These are phyloP conservation scores for Pomatostomus ruficeps DNA, from an alignment of 2,113 vertebrate species.

Conservation along the genomic window DNA sequence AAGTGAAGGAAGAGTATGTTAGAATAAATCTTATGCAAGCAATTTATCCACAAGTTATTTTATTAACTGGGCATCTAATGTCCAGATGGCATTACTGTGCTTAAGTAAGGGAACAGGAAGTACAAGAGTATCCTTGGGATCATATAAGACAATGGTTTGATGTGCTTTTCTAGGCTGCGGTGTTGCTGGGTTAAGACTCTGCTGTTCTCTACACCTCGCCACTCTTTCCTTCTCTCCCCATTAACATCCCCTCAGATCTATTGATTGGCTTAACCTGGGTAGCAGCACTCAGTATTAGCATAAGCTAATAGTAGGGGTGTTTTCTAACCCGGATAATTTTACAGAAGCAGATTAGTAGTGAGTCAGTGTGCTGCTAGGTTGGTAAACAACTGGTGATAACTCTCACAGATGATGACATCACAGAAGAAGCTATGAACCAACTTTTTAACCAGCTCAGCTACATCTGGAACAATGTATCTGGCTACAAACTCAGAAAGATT, in stretches of 20 bases:
- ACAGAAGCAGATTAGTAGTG: not conserved
- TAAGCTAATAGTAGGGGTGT: rapidly evolving
- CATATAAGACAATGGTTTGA: not conserved
- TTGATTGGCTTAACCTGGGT: not conserved
- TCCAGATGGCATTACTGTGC: not conserved
- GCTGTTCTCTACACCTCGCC: rapidly evolving
- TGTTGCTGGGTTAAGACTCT: not conserved
- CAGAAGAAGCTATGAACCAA: not conserved
- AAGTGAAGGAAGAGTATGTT: not conserved
- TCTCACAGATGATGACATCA: not conserved
- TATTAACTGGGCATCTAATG: not conserved
- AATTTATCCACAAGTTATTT: not conserved
- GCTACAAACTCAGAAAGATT: not conserved
- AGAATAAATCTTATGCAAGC: not conserved
- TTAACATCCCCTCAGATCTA: not conserved
- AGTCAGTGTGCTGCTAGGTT: not conserved
- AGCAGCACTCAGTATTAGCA: not conserved
- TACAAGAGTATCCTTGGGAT: not conserved
- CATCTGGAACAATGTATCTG: not conserved
- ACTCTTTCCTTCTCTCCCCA: not conserved
- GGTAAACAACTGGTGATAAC: not conserved
- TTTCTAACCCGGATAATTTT: not conserved
- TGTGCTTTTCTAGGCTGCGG: not conserved
- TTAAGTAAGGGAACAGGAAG: not conserved
- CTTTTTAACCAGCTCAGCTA: not conserved